Percentiles rank a stretch among this genome's conserved stretches.
Evolutionary conservation across 2,797 vertebrate genomes (phyloP).

Genomic region (Eleutherodactylus coqui): DNA sequence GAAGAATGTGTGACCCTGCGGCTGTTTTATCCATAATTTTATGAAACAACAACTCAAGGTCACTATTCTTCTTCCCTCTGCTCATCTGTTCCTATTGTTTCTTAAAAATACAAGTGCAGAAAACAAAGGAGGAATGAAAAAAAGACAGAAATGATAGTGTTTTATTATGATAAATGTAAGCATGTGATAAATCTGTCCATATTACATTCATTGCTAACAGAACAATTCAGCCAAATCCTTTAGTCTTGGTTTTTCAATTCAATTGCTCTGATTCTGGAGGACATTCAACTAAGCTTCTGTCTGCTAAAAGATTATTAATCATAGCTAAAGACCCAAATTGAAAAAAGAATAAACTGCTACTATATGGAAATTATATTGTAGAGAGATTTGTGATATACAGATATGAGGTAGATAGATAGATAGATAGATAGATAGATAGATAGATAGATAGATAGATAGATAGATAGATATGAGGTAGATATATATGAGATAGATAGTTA

Average conservation of each 20-base stretch:
- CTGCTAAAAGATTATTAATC: neutral
- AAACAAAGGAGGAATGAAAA: neutral
- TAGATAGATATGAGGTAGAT: neutral
- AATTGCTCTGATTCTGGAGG: neutral
- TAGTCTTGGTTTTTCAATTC: neutral
- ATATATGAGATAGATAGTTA: neutral
- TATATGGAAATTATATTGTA: neutral
- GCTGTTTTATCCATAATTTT: neutral
- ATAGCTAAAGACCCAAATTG: neutral
- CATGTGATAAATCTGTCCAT: neutral
- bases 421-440: neutral
- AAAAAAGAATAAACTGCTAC: neutral
- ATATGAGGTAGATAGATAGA: too few relatives aligned
- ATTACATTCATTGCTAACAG: neutral
- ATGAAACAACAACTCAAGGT: neutral
- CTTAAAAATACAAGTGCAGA: neutral
- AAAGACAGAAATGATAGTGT: neutral
- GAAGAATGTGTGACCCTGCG: neutral
- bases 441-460: neutral
- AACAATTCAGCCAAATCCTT: neutral
- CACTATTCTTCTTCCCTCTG: neutral
- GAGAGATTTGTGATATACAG: too few relatives aligned
- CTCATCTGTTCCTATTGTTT: slow-evolving; percentile 3
- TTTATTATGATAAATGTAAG: neutral
- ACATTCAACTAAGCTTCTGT: neutral